phyloP scores from a whole-genome alignment of 2,113 vertebrate species.

The Puma concolor region DNA sequence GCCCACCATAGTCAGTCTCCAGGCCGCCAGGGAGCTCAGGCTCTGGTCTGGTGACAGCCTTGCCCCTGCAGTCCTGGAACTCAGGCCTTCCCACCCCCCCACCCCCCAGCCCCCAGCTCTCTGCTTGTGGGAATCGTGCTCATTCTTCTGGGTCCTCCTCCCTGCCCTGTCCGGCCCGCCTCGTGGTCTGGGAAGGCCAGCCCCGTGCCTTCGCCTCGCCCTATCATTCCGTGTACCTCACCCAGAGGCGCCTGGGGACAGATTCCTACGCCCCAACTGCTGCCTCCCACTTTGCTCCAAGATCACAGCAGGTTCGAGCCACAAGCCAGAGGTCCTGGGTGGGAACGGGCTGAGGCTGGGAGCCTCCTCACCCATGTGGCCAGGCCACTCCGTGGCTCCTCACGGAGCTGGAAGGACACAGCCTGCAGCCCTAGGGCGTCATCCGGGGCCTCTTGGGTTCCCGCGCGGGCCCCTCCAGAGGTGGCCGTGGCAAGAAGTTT shows the following conservation, averaged over 20 bases:
- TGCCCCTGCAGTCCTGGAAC: background rate
- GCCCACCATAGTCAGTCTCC: no score
- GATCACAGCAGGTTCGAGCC: background rate
- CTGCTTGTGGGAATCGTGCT: background rate
- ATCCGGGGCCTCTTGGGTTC: background rate
- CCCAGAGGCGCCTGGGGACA: background rate
- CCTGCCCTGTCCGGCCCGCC: background rate
- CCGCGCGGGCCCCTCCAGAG: no score
- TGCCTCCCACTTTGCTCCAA: background rate
- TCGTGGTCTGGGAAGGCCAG: background rate
- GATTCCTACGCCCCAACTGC: background rate
- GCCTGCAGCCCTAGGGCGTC: background rate
- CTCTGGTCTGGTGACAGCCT: background rate
- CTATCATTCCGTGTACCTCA: background rate
- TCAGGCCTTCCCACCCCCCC: background rate
- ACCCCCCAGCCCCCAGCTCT: fast-evolving
- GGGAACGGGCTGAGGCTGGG: background rate
- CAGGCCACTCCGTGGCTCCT: no score
- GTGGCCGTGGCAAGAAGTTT: background rate
- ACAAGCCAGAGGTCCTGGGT: background rate
- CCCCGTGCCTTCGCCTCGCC: fast-evolving
- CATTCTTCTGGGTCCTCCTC: background rate
- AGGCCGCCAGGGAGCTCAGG: background rate
- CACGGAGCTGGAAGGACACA: fast-evolving
- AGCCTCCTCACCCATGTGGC: no score